Conservation (phyloP, 2,797 vertebrate genomes). For the Xyrichtys novacula region DNA sequence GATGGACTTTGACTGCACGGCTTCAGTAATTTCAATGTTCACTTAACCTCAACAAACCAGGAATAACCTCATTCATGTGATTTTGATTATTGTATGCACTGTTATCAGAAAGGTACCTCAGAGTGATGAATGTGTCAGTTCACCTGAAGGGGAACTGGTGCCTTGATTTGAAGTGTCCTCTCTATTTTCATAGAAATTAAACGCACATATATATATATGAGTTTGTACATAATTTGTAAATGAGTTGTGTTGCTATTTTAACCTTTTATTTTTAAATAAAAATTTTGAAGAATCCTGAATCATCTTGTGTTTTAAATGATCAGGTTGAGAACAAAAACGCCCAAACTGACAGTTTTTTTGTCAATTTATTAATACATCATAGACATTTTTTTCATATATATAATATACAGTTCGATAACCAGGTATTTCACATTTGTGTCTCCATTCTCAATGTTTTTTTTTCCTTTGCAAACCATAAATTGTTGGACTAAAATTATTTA, state of each 20-base stretch:
- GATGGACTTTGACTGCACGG: conserved; percentile 4
- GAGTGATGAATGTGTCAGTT: conserved; percentile 13
- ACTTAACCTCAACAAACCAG: conserved; percentile 1
- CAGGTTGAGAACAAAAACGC: conserved; percentile 12
- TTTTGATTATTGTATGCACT: conserved; percentile 12
- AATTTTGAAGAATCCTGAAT: conserved; percentile 4
- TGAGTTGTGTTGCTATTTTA: conserved; percentile 30
- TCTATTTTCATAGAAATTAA: conserved; percentile 3
- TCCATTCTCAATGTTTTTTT: conserved; percentile 80
- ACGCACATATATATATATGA: conserved; percentile 19
- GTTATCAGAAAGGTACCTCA: not conserved
- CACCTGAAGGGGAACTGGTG: not conserved
- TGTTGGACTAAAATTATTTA: conserved; percentile 88
- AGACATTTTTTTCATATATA: conserved; percentile 87
- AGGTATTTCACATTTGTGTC: conserved; percentile 84
- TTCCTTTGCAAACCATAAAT: conserved; percentile 80
- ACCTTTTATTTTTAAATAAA: conserved; percentile 40
- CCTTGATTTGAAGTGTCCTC: conserved; percentile 18
- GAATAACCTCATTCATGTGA: conserved; percentile 12
- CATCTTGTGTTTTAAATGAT: not conserved
- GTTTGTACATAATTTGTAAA: conserved; percentile 57
- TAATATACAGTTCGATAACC: conserved; percentile 88
- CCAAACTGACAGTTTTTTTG: conserved; percentile 59
- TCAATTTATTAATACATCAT: conserved; percentile 88
- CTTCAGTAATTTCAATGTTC: conserved; percentile 2